Conservation (phyloP, 2,113 vertebrate species). For the Haemorhous mexicanus region DNA sequence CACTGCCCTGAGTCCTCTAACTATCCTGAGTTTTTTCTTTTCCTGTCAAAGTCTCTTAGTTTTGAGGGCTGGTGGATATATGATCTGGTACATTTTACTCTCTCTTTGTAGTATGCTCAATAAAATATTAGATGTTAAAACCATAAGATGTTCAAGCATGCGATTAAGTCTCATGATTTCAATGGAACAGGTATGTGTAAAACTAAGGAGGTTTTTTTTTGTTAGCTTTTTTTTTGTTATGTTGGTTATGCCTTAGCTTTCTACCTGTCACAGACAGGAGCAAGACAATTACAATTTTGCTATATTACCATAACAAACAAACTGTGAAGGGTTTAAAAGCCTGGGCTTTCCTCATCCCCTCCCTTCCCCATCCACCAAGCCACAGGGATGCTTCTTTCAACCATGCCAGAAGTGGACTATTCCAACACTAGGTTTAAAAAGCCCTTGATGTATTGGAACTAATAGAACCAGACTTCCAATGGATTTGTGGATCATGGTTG, state of each 20-base stretch:
- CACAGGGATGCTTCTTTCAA: not conserved
- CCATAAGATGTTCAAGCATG: not conserved
- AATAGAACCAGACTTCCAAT: not conserved
- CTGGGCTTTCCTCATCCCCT: rapidly evolving
- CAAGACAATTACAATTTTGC: not conserved
- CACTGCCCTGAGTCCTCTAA: not conserved
- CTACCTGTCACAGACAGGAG: not conserved
- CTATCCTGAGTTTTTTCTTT: not conserved
- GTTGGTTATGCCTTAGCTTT: not conserved
- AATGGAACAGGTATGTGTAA: not conserved
- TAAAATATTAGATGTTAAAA: not conserved
- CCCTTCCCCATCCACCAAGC: not conserved
- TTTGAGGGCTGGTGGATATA: not conserved
- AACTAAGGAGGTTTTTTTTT: not conserved
- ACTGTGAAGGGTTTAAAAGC: not conserved
- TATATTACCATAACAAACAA: not conserved
- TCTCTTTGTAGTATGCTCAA: not conserved
- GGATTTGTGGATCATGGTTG: not conserved
- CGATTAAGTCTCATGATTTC: not conserved
- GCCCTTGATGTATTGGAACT: not conserved
- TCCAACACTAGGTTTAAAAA: not conserved
- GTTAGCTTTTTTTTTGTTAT: not conserved
- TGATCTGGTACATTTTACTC: not conserved
- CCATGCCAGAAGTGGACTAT: not conserved
- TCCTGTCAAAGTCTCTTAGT: not conserved